Evolutionary conservation across 2,888 invertebrate genomes (phyloP).

Genomic region (Amorpha juglandis): DNA sequence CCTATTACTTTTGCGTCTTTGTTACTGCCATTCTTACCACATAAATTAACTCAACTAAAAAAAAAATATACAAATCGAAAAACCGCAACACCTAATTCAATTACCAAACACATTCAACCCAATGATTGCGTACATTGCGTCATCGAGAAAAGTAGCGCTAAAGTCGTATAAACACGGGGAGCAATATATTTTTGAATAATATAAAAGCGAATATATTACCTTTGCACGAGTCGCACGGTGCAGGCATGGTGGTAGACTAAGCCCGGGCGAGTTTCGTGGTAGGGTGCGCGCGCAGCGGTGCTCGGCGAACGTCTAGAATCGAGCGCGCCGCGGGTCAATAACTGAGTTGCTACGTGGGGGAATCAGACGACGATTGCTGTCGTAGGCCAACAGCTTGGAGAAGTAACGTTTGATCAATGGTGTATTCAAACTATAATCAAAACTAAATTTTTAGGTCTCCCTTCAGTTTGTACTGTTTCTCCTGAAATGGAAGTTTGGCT

Average conservation of each 20-base stretch:
- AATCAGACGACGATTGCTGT: slow-evolving; percentile 57
- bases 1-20: too few relatives aligned
- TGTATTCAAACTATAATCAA: neutral
- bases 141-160: neutral
- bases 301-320: slow-evolving; percentile 46
- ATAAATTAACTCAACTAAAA: too few relatives aligned
- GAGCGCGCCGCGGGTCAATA: slow-evolving; percentile 71
- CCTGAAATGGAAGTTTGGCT: too few relatives aligned
- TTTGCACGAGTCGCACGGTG: slow-evolving; percentile 77
- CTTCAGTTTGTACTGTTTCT: neutral
- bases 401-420: neutral
- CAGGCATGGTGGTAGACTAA: slow-evolving; percentile 65
- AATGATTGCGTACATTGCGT: neutral
- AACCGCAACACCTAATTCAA: slow-evolving; percentile 14
- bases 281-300: slow-evolving; percentile 63
- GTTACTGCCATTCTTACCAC: too few relatives aligned
- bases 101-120: neutral
- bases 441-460: too few relatives aligned
- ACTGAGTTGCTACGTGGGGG: slow-evolving; percentile 72
- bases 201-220: slow-evolving; percentile 50
- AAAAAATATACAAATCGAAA: neutral
- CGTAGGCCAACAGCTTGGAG: slow-evolving; percentile 17
- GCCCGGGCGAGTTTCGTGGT: slow-evolving; percentile 47
- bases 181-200: neutral
- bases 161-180: neutral